Evolutionary conservation across 2,113 vertebrate species (phyloP).

Genomic region (Lasiurus cinereus): DNA sequence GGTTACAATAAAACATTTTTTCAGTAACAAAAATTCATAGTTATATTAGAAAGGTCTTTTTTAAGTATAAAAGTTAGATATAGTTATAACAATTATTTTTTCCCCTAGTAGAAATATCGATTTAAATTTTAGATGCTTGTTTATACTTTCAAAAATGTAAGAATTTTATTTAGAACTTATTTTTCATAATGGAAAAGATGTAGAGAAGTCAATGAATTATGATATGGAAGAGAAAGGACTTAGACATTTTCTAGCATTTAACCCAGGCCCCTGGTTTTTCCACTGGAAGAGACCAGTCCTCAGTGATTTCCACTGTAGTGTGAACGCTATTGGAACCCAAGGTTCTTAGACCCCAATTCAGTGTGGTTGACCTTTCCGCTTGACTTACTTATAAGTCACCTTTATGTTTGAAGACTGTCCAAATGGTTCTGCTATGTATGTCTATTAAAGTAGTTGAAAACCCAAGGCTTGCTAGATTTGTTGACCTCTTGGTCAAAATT

Average conservation of each 20-base stretch:
- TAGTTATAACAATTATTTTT: background rate
- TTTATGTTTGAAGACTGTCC: slow-evolving; percentile 29
- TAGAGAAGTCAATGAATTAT: background rate
- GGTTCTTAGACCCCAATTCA: background rate
- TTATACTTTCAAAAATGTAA: background rate
- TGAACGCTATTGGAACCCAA: background rate
- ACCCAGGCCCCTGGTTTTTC: background rate
- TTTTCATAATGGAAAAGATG: slow-evolving; percentile 24
- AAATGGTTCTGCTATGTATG: background rate
- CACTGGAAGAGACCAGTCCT: background rate
- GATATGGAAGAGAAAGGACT: background rate
- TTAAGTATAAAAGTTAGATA: background rate
- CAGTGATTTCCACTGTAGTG: background rate
- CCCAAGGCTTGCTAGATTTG: background rate
- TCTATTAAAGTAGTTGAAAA: background rate
- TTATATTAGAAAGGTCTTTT: slow-evolving; percentile 39
- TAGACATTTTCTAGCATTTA: background rate
- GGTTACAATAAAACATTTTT: slow-evolving; percentile 43
- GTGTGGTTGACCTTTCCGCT: background rate
- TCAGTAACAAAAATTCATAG: background rate
- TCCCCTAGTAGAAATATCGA: background rate
- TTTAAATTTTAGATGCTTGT: slow-evolving; percentile 31
- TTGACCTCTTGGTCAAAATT: background rate
- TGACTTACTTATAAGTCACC: background rate
- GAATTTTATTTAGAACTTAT: slow-evolving; percentile 43